A percentile compares a stretch with the other conserved stretches of the same genome.
phyloP scores from a whole-genome alignment of 1,140 invertebrate species.

The Amyelois transitella region DNA sequence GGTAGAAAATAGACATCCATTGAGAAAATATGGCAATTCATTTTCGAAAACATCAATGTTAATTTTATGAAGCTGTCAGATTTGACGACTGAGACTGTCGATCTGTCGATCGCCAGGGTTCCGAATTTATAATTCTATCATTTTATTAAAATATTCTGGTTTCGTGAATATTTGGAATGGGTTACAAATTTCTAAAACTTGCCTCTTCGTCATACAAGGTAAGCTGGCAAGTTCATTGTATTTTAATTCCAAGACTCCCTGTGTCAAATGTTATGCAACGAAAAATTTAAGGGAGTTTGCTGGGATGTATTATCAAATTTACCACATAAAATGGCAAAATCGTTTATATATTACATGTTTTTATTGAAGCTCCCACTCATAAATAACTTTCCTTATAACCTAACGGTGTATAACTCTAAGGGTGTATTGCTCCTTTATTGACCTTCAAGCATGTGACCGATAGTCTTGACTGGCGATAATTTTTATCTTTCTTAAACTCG shows the following conservation, averaged over 20 bases:
- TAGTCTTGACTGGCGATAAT: constrained; percentile 13
- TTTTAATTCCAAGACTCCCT: constrained; percentile 15
- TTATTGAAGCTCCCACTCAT: too few species aligned
- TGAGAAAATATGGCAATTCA: too few species aligned
- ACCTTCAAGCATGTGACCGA: constrained; percentile 67
- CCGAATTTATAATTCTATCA: constrained; percentile 29
- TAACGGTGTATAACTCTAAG: background rate
- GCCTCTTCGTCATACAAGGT: constrained; percentile 52
- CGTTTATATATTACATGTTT: too few species aligned
- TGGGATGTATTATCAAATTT: background rate
- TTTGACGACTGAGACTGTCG: constrained; percentile 12
- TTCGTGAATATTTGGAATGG: constrained; percentile 36
- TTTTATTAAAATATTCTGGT: constrained; percentile 3
- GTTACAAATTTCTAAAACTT: constrained; percentile 60
- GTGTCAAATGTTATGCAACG: constrained; percentile 49
- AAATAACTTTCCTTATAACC: background rate
- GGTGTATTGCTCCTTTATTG: constrained; percentile 18
- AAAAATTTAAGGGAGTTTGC: background rate
- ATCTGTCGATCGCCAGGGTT: constrained; percentile 45
- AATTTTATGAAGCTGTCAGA: background rate
- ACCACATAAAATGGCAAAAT: background rate
- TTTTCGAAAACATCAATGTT: background rate
- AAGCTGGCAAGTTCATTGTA: constrained; percentile 24
- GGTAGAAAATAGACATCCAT: too few species aligned
- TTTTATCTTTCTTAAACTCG: constrained; percentile 5